Conservation (phyloP, 2,888 invertebrate species). For the Sinodicranocentrus sp. region DNA sequence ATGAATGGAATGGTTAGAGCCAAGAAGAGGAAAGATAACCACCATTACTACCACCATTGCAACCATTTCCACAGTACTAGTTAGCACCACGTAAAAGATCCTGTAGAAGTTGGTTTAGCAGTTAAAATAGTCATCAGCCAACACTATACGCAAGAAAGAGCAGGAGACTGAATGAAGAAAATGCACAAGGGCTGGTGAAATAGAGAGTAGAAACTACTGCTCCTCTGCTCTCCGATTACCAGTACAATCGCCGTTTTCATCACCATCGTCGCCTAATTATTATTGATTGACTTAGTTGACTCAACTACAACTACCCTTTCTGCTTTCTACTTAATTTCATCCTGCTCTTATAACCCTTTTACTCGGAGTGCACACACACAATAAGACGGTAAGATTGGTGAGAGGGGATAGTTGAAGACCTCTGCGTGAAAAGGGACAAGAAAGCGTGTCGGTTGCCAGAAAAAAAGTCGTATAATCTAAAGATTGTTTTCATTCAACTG, state of each 20-base stretch:
- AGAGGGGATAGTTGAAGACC: slow-evolving; percentile 20
- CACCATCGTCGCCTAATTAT: slow-evolving; percentile 70
- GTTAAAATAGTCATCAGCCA: slow-evolving; percentile 49
- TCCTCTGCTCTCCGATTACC: slow-evolving; percentile 51
- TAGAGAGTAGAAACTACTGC: neutral
- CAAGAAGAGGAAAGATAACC: slow-evolving; percentile 48
- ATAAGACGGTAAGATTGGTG: too few species aligned
- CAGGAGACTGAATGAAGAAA: neutral
- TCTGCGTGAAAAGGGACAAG: slow-evolving; percentile 34
- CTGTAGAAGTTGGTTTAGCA: slow-evolving; percentile 34
- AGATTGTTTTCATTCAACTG: slow-evolving; percentile 62
- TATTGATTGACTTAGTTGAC: slow-evolving; percentile 71
- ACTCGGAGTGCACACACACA: too few species aligned
- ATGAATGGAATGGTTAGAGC: slow-evolving; percentile 53
- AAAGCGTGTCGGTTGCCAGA: slow-evolving; percentile 58
- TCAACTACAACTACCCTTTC: slow-evolving; percentile 57
- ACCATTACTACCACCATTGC: slow-evolving; percentile 18
- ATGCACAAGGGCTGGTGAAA: neutral
- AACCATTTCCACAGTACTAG: slow-evolving; percentile 41
- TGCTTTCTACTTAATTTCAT: slow-evolving; percentile 59
- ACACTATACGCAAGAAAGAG: slow-evolving; percentile 28
- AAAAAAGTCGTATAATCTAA: slow-evolving; percentile 57
- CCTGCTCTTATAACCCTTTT: slow-evolving; percentile 18
- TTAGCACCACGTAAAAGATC: slow-evolving; percentile 31
- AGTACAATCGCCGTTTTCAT: slow-evolving; percentile 54